Evolutionary conservation across 2,113 vertebrate species (phyloP).

Genomic region (Aldabrachelys gigantea): DNA sequence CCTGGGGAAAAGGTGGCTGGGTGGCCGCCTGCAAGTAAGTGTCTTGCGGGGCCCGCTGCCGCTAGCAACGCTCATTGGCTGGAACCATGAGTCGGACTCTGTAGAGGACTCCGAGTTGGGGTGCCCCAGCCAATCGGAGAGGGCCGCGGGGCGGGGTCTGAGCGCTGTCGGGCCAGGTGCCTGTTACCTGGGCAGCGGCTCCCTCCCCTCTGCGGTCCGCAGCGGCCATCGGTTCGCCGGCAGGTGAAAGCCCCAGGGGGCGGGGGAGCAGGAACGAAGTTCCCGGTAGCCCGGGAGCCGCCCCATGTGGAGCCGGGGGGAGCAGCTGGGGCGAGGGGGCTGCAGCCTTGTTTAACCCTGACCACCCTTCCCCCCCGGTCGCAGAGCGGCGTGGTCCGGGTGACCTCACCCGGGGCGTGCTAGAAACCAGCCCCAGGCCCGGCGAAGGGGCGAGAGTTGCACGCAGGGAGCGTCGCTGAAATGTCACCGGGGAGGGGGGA

Average conservation of each 20-base stretch:
- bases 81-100: rapidly evolving
- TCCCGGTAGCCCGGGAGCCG: neutral
- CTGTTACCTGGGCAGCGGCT: neutral
- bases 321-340: neutral
- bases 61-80: neutral
- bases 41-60: neutral
- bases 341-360: neutral
- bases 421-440: neutral
- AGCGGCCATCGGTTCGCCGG: too few species aligned
- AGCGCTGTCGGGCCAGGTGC: neutral
- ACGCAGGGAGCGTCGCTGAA: neutral
- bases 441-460: neutral
- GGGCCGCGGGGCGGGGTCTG: neutral
- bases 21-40: neutral
- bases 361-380: too few species aligned
- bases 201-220: neutral
- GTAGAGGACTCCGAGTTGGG: neutral
- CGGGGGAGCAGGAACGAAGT: neutral
- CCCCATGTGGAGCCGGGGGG: too few species aligned
- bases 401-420: too few species aligned
- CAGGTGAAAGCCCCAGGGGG: neutral
- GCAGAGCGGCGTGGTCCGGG: too few species aligned
- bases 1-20: neutral
- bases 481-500: neutral
- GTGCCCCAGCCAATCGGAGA: neutral